Conservation (phyloP, 2,888 invertebrate genomes). For the Tipula helvola region DNA sequence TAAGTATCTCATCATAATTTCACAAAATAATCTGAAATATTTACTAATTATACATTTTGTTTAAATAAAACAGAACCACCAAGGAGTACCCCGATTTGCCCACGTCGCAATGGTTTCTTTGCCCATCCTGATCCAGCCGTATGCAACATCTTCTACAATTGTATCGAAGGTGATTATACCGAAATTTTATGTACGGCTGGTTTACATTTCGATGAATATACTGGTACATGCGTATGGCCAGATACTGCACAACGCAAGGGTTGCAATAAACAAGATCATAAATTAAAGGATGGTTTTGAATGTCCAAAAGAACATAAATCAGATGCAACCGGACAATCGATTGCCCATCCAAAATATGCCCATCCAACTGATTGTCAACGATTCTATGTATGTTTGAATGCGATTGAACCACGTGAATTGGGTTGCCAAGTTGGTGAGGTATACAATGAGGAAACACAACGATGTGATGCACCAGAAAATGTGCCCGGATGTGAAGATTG, state of each 20-base stretch:
- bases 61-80: conserved; percentile 52
- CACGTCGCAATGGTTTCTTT: conserved; percentile 81
- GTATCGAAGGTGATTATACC: conserved; percentile 70
- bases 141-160: conserved; percentile 80
- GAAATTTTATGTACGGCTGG: conserved; percentile 78
- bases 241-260: conserved; percentile 64
- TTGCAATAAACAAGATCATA: conserved; percentile 46
- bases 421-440: conserved; percentile 79
- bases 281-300: conserved; percentile 68
- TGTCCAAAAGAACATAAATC: conserved; percentile 60
- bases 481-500: conserved; percentile 86
- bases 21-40: background rate
- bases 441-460: conserved; percentile 75
- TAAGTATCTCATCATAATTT: conserved; percentile 42
- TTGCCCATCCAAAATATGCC: conserved; percentile 74
- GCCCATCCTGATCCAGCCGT: conserved; percentile 71
- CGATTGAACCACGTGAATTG: conserved; percentile 73
- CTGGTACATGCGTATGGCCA: conserved; percentile 86
- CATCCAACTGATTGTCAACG: conserved; percentile 82
- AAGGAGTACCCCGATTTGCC: conserved; percentile 56
- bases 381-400: conserved; percentile 83
- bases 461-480: conserved; percentile 82
- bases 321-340: conserved; percentile 54
- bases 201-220: conserved; percentile 79
- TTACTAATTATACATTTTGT: background rate